Base-by-base conservation (phyloP, 92 coral and sea anemone genomes). In the Diadumene lineata region DNA sequence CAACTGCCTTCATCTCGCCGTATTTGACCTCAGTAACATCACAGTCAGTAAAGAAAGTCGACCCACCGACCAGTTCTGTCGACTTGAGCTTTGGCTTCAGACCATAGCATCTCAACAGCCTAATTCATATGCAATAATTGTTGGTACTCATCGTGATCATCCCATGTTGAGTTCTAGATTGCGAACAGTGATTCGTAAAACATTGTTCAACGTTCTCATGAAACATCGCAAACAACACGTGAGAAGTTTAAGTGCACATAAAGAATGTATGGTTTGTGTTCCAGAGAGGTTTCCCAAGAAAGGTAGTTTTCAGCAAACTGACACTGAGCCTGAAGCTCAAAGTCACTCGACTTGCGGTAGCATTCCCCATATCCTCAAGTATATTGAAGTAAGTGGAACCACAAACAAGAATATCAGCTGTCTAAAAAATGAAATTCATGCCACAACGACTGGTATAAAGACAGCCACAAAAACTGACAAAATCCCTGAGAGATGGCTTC, bases 131-230 rank as follows among this genome's bases (percentile, higher is more conserved):
- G 50, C 63, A 56, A 28, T 80, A 21, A 72, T 80, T 24, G 56
- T 76, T 44, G 84, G 72, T 24, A 80, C 84, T 13, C 79, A 80
- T 72, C 72, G 66, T 22, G 84, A 80, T 55, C 77, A 69, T 34
- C 17, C 53, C 13, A 55, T 58, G 63, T 50, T 80, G 23, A 70
- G 73, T 22, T n/a, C 50, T 31, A 73, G 72, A 18, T 34, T 80
- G 43, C 63, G 62, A 2, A 60, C 31, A 31, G 63, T 29, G 16
- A 56, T 70, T 24, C 68, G 73, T 19, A 62, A 29, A 34, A 55
- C 38, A 15, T 16, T 80, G 6, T 25, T 43, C 17, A 44, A 72
- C 2, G 21, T 80, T 1, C 30, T 80, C 11, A 46, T 24, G 9
- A 64, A 53, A 38, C 73, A 71, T 72, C 64, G 73, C 33, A 28